Base-by-base conservation (phyloP, 2,888 invertebrate genomes). In the Coleophora deauratella region DNA sequence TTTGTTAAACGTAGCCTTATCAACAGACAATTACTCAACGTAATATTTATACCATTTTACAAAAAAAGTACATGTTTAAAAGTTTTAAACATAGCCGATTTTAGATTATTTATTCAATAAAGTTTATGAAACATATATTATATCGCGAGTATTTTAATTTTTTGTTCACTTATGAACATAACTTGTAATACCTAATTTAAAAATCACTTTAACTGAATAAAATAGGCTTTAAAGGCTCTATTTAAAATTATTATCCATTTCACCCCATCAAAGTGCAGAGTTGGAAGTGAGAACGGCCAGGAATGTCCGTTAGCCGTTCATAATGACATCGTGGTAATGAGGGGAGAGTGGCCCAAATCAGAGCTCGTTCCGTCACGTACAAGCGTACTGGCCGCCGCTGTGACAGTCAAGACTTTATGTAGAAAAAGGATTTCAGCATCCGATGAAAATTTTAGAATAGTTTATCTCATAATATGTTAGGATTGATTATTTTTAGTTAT, bases 261-360 rank as follows among this genome's bases (percentile, higher is more conserved):
- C 58, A 57, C 60, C 57, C 60, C 58, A 58, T 61, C 59, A 58
- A 50, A 65, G 59, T 59, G 59, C 49, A 59, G 66, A 73, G 67
- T 71, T 64, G 66, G 53, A 70, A 65, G 65, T 57, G 61, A 62
- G 64, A 57, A 56, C 56, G 52, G 50, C 41, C 42, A 53, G 63
- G 62, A 67, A 76, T 76, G 70, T 73, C 74, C 73, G 74, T 77
- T 76, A 75, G 72, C 64, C 67, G 63, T 61, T 65, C 66, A 71
- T 72, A 70, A 71, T 69, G 69, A 66, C 65, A 55, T 57, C 59
- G 51, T 45, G 35, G 44, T 75, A 77, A 77, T 76, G 71, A 76
- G 72, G 72, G 68, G 67, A 65, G 69, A 62, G 55, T 57, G 58
- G 65, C 67, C 57, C 52, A 66, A 74, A 76, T 72, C 72, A 63